Percentiles rank a stretch among this genome's conserved stretches.
Conservation (phyloP, 2,113 vertebrate genomes). For the Garra rufa region DNA sequence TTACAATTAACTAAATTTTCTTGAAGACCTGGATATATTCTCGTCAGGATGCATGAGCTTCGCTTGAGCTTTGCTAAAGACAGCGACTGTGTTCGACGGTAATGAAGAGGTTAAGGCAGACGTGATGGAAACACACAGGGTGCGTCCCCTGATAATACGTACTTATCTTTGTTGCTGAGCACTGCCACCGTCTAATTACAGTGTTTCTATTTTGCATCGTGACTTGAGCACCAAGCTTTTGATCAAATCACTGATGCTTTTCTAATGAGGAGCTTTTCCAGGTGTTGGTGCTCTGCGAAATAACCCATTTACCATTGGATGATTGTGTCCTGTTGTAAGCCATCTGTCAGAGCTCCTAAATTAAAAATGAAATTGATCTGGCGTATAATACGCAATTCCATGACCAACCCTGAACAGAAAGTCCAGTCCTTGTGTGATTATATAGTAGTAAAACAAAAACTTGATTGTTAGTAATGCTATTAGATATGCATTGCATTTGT, state of each 20-base stretch:
- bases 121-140: neutral
- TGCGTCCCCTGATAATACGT: conserved; percentile 18
- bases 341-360: conserved; percentile 8
- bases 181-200: conserved; percentile 14
- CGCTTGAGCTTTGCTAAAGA: neutral
- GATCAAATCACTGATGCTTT: conserved; percentile 30
- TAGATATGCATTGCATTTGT: neutral
- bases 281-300: neutral
- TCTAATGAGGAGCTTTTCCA: conserved; percentile 30
- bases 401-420: neutral
- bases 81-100: neutral
- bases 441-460: neutral
- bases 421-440: neutral
- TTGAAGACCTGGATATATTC: neutral
- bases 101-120: neutral
- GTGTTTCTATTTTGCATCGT: conserved; percentile 24
- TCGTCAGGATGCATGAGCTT: neutral
- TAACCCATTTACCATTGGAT: neutral
- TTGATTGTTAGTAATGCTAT: neutral
- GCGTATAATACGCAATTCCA: neutral
- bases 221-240: neutral
- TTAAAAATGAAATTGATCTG: conserved; percentile 4
- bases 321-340: neutral
- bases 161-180: conserved; percentile 16
- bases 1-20: no score